Percentiles rank a stretch among this genome's conserved stretches.
phyloP scores from a whole-genome alignment of 1,140 invertebrate genomes.

The Eupristina koningsbergeri region DNA sequence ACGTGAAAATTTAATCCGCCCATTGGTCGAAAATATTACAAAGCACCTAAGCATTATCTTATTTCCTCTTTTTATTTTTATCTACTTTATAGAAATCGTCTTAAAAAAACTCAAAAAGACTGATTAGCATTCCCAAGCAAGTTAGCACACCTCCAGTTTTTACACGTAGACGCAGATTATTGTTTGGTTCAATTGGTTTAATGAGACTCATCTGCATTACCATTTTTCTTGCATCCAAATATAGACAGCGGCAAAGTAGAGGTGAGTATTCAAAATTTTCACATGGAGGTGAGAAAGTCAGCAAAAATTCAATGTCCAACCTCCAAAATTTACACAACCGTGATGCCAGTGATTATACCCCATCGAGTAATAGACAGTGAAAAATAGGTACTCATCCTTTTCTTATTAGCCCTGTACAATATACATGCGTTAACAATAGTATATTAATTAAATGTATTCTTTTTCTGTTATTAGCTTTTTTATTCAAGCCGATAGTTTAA shows the following conservation, averaged over 20 bases:
- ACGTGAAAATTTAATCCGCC: too few species aligned
- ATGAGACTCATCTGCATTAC: conserved; percentile 14
- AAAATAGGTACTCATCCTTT: too few species aligned
- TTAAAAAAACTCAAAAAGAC: conserved; percentile 7
- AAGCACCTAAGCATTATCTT: too few species aligned
- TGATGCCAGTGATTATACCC: conserved; percentile 30
- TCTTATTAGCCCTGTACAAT: too few species aligned
- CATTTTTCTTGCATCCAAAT: not conserved
- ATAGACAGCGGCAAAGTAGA: not conserved
- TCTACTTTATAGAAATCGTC: not conserved
- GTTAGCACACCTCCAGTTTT: conserved; percentile 28
- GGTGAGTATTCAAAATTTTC: conserved; percentile 37
- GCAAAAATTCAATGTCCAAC: too few species aligned
- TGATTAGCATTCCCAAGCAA: conserved; percentile 33
- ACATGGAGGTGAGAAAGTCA: conserved; percentile 3
- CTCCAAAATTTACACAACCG: too few species aligned
- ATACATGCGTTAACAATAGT: too few species aligned
- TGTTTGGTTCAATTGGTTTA: conserved; percentile 36
- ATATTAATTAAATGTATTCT: not conserved
- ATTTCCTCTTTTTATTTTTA: too few species aligned
- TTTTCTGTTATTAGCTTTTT: too few species aligned
- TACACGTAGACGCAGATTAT: conserved; percentile 23
- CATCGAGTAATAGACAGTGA: not conserved
- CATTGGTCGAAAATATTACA: too few species aligned
- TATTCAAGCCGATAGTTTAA: too few species aligned